Evolutionary conservation across 2,888 invertebrate species (phyloP).

Genomic region (Spialia ferax): DNA sequence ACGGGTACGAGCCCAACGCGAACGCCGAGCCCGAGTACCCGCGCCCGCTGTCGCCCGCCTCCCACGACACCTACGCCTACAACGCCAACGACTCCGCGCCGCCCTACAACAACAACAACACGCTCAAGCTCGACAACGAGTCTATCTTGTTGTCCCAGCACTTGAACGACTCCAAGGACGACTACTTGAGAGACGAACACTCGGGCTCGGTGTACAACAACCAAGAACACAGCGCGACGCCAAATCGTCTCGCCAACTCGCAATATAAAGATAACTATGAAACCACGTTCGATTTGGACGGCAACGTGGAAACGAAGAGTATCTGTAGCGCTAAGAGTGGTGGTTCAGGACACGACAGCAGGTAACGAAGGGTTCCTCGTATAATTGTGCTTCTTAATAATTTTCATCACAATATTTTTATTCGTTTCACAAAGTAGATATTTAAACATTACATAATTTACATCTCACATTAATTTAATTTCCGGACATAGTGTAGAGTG

Average conservation of each 20-base stretch:
- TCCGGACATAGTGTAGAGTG: background rate
- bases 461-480: background rate
- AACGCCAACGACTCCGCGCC: conserved; percentile 60
- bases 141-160: conserved; percentile 78
- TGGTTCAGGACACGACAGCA: conserved; percentile 92
- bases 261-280: conserved; percentile 91
- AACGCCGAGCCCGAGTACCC: conserved; percentile 68
- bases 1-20: conserved; percentile 63
- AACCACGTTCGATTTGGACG: conserved; percentile 96
- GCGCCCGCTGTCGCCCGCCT: conserved; percentile 73
- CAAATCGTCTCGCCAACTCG: conserved; percentile 66
- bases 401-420: background rate
- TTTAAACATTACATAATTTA: background rate
- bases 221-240: conserved; percentile 65
- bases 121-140: conserved; percentile 80
- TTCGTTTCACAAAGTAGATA: background rate
- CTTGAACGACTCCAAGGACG: conserved; percentile 74
- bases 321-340: conserved; percentile 93
- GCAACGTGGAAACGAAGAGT: conserved; percentile 96
- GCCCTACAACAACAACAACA: conserved; percentile 83
- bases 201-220: conserved; percentile 72
- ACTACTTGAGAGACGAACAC: conserved; percentile 70
- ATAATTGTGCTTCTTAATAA: conserved; percentile 6
- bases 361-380: conserved; percentile 83
- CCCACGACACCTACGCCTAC: conserved; percentile 89